Conservation (phyloP, 1,140 invertebrate species). For the Rhynchophorus ferrugineus region DNA sequence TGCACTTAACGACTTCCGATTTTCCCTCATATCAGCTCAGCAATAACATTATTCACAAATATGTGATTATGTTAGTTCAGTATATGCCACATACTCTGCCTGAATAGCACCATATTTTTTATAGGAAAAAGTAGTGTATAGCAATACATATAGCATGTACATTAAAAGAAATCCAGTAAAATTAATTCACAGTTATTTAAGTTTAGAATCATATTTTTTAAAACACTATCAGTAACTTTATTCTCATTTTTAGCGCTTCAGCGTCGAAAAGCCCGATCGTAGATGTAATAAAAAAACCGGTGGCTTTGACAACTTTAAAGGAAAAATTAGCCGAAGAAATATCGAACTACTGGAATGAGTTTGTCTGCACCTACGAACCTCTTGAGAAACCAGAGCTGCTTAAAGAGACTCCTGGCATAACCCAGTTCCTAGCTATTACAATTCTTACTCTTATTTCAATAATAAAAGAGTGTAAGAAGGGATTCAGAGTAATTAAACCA, state of each 20-base stretch:
- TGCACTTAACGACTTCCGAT: no score
- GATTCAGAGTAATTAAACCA: slow-evolving; percentile 32
- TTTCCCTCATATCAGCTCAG: no score
- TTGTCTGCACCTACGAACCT: slow-evolving; percentile 69
- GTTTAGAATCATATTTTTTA: no score
- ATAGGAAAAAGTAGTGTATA: no score
- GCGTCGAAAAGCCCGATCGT: slow-evolving; percentile 45
- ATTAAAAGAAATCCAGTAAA: no score
- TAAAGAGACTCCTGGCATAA: slow-evolving; percentile 52
- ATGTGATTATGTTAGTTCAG: no score
- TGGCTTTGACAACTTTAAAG: slow-evolving; percentile 57
- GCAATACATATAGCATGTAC: no score
- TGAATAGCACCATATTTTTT: no score
- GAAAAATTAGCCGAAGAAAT: slow-evolving; percentile 58
- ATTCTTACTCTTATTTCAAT: slow-evolving; percentile 52
- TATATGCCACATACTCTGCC: no score
- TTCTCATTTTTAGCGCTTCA: slow-evolving; percentile 20
- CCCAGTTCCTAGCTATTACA: slow-evolving; percentile 50
- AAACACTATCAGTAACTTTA: no score
- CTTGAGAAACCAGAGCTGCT: slow-evolving; percentile 58
- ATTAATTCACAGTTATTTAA: no score
- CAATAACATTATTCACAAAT: no score
- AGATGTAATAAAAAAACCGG: slow-evolving; percentile 52
- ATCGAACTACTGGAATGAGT: slow-evolving; percentile 71
- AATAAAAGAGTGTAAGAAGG: slow-evolving; percentile 49